These are phyloP conservation scores for Eudemis profundana DNA, from an alignment of 2,888 invertebrate species.

Conservation along the genomic window DNA sequence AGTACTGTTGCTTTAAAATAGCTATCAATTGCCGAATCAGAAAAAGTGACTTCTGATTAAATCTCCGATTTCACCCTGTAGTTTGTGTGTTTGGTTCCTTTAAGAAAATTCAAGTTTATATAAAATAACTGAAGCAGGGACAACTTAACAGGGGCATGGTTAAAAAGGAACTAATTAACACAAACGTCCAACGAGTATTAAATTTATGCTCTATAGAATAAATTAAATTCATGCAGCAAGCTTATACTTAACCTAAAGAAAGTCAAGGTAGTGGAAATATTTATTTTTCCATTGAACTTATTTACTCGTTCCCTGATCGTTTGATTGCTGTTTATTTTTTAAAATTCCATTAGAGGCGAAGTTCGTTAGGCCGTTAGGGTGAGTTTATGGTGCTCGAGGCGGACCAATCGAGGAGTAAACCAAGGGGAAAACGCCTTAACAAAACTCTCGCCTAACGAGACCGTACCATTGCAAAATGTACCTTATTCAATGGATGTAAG, in stretches of 20 bases:
- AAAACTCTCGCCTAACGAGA: neutral
- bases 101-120: no score
- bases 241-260: neutral
- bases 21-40: no score
- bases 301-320: neutral
- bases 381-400: constrained; percentile 11
- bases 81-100: no score
- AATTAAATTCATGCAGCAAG: no score
- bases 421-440: neutral
- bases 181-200: no score
- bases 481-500: neutral
- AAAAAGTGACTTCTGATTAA: no score
- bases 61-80: no score
- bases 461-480: neutral
- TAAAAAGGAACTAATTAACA: no score
- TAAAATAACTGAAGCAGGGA: no score
- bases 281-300: constrained; percentile 3
- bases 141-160: no score
- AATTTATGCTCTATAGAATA: no score
- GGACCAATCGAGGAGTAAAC: constrained; percentile 1
- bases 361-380: constrained; percentile 10
- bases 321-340: constrained; percentile 45
- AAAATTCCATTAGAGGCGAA: constrained; percentile 38
- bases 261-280: neutral
- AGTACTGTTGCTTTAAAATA: no score